Evolutionary conservation across 2,113 vertebrate genomes (phyloP).

Genomic region (Peromyscus leucopus): DNA sequence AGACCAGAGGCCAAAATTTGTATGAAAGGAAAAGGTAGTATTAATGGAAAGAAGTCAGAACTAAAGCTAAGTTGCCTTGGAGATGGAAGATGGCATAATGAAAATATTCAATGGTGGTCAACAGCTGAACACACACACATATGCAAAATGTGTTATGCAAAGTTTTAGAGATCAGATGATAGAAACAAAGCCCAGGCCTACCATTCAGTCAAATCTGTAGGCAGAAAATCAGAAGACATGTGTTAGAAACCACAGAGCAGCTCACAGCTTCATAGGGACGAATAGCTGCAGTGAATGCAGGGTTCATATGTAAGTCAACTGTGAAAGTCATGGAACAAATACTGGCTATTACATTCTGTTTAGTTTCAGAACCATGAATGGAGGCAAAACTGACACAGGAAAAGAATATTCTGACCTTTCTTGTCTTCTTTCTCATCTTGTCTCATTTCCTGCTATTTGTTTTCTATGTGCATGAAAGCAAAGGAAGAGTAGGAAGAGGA

Average conservation of each 20-base stretch:
- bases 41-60: background rate
- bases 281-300: background rate
- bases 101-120: background rate
- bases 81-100: background rate
- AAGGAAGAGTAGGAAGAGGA: background rate
- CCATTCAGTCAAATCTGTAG: background rate
- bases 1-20: background rate
- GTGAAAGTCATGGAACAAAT: background rate
- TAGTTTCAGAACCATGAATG: background rate
- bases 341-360: background rate
- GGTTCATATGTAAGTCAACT: background rate
- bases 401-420: background rate
- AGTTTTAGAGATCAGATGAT: slow-evolving; percentile 38
- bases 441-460: background rate
- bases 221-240: background rate
- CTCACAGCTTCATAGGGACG: background rate
- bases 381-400: background rate
- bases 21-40: background rate
- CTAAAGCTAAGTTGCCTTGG: background rate
- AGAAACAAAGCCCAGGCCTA: background rate
- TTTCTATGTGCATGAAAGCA: background rate
- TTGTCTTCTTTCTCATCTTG: background rate
- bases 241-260: background rate
- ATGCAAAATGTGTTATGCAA: background rate
- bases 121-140: background rate